Conservation (phyloP, 1,140 invertebrate species). For the Holcopasites calliopsidis region DNA sequence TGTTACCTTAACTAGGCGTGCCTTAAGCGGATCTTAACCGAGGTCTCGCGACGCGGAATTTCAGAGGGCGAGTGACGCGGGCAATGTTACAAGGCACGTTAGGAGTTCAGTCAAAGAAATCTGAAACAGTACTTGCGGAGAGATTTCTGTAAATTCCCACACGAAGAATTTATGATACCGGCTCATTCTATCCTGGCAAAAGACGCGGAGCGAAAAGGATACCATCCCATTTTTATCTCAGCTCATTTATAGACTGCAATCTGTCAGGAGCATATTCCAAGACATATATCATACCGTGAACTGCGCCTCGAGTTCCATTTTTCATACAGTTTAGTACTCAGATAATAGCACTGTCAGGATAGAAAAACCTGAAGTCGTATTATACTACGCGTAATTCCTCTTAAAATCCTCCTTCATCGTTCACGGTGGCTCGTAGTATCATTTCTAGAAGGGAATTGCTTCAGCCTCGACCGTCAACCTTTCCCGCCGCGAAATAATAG, state of each 20-base stretch:
- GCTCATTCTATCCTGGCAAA: background rate
- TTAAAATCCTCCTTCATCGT: no score
- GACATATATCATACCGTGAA: background rate
- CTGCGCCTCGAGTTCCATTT: background rate
- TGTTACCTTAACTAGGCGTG: constrained; percentile 52
- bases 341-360: no score
- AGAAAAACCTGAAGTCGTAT: no score
- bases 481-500: no score
- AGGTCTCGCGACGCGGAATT: constrained; percentile 16
- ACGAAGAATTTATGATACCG: background rate
- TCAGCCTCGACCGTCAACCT: no score
- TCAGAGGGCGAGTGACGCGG: constrained; percentile 11
- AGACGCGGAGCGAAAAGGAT: background rate
- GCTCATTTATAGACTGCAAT: background rate
- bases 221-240: background rate
- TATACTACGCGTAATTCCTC: no score
- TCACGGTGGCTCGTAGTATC: no score
- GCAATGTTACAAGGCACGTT: no score
- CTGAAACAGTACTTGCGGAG: no score
- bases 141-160: no score
- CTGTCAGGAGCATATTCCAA: constrained; percentile 15
- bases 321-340: background rate
- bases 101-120: no score
- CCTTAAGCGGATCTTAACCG: constrained; percentile 40
- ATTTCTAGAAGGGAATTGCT: no score